Percentiles rank a stretch among this genome's conserved stretches.
Conservation (phyloP, 1,140 invertebrate genomes). For the Lucilia sericata region DNA sequence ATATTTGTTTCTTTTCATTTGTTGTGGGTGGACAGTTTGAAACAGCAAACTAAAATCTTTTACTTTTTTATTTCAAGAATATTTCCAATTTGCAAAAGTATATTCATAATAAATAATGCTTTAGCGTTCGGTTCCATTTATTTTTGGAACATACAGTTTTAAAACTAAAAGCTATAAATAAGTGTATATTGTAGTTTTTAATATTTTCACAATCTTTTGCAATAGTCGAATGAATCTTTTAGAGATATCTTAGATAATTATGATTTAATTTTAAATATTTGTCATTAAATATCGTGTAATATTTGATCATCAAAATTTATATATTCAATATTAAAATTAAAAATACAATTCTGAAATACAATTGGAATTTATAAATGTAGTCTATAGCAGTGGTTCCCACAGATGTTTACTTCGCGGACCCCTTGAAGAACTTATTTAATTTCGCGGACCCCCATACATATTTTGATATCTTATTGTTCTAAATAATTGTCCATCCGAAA, state of each 20-base stretch:
- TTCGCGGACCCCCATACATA: too few relatives aligned
- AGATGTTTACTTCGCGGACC: too few relatives aligned
- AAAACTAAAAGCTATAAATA: neutral
- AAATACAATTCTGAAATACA: too few relatives aligned
- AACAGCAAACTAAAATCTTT: neutral
- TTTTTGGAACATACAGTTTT: neutral
- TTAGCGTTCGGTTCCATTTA: neutral
- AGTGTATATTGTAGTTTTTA: neutral
- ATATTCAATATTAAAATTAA: too few relatives aligned
- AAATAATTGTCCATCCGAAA: too few relatives aligned
- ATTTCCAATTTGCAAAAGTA: neutral
- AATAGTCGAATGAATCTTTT: neutral
- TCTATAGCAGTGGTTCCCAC: too few relatives aligned
- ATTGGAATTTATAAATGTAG: too few relatives aligned
- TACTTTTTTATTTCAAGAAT: neutral
- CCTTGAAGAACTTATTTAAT: too few relatives aligned
- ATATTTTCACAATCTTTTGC: neutral
- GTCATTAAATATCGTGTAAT: neutral
- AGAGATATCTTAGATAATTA: neutral
- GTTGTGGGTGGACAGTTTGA: constrained; percentile 17
- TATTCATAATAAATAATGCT: neutral
- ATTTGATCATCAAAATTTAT: too few relatives aligned
- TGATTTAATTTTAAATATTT: neutral
- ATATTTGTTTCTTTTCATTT: neutral
- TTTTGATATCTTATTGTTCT: too few relatives aligned